Evolutionary conservation across 2,888 invertebrate genomes (phyloP), one percentile per base, ranked within the genome.

Genomic region (Mesochorus sp.): DNA sequence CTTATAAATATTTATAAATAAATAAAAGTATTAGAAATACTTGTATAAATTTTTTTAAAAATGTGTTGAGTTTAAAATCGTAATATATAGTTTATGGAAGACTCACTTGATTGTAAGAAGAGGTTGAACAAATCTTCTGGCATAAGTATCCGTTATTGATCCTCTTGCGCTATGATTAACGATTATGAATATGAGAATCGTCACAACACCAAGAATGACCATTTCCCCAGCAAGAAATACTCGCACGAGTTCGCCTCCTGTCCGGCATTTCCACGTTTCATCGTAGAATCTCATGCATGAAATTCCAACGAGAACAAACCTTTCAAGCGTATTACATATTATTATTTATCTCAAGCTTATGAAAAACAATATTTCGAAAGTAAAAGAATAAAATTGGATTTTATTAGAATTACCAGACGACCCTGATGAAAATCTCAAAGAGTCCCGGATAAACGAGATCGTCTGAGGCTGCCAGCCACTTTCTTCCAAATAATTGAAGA

Each of bases 391-490:
- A 72, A 42, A 24, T 31, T 6, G 31, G 3, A 24, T 24, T n/a
- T 28, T 19, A 8, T 8, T 1, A 49, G 86, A 79, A 92, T 91
- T 91, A 95, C 95, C 95, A 95, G 85, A 95, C 93, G 85, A 94
- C 92, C 88, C 95, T 92, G 86, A 95, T 94, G 79, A 94, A 93
- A 74, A 95, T 93, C 91, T 95, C 95, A 90, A 95, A 95, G 81
- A 95, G 92, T 88, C 95, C 96, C 31, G 97, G 97, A 91, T 97
- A 96, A 49, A 98, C 97, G 88, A 98, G 95, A 92, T 98, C 98
- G 92, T 98, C 98, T 84, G 96, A 96, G 86, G 96, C 97, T 86
- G 97, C 96, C 86, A 96, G 94, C 97, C 97, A 98, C 92, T 96
- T 95, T 89, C 97, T 94, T 87, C 95, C 96, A 91, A 97, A 96